Evolutionary conservation across 2,113 vertebrate genomes (phyloP).

Genomic region (Benitochromis conjunctus): DNA sequence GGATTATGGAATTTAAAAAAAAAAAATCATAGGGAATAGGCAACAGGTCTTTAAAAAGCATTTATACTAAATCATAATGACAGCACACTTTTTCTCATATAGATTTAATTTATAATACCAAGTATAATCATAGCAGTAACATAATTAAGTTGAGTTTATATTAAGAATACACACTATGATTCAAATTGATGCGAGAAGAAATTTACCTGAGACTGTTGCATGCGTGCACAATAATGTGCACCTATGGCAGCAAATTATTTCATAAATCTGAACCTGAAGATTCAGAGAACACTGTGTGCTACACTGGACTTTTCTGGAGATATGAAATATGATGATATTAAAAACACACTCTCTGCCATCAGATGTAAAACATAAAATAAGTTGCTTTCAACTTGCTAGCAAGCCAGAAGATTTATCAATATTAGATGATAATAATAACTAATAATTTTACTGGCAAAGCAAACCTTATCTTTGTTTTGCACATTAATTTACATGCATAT

Average conservation of each 20-base stretch:
- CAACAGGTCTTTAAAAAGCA: neutral
- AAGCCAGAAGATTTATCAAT: neutral
- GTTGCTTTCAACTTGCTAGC: no score
- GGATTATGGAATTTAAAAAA: neutral
- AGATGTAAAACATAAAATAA: neutral
- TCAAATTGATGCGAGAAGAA: neutral
- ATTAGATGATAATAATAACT: neutral
- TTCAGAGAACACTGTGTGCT: neutral
- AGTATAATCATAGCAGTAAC: neutral
- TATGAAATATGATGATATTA: neutral
- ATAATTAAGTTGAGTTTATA: neutral
- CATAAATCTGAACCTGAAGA: neutral
- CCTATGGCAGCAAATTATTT: neutral
- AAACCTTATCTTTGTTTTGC: neutral
- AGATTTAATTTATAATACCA: neutral
- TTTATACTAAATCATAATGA: neutral
- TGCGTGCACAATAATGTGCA: neutral
- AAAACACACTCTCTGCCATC: neutral
- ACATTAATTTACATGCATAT: neutral
- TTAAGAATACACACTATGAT: neutral
- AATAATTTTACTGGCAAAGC: neutral
- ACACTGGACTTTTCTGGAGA: rapidly evolving
- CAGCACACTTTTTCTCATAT: neutral
- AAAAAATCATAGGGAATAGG: neutral
- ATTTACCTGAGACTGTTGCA: neutral